These are phyloP conservation scores for Benitochromis conjunctus DNA, from an alignment of 2,113 vertebrate species.

Conservation along the genomic window DNA sequence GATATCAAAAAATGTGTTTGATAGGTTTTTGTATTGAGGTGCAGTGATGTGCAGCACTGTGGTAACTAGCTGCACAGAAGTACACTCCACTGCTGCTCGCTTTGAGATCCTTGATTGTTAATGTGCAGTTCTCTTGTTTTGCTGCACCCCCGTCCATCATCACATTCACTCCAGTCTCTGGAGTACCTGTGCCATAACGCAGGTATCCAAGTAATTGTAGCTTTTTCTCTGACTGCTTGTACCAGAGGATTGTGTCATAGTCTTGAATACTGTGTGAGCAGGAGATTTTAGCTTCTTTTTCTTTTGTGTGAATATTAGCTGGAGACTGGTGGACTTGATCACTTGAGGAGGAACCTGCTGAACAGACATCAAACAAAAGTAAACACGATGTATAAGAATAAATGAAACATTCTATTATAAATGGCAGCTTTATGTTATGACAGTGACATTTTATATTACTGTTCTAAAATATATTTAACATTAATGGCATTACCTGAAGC, in stretches of 20 bases:
- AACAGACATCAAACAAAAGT: background rate
- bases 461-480: background rate
- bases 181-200: accelerated
- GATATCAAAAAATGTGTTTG: background rate
- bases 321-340: slow-evolving; percentile 1
- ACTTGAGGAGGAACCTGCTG: background rate
- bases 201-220: background rate
- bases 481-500: background rate
- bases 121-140: background rate
- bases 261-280: slow-evolving; percentile 11
- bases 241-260: background rate
- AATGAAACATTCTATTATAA: background rate
- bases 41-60: background rate
- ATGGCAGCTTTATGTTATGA: background rate
- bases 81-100: background rate
- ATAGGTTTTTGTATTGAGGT: background rate
- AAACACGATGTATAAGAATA: background rate
- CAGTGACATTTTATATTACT: background rate
- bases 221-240: background rate
- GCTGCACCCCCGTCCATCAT: background rate
- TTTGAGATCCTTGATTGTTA: background rate
- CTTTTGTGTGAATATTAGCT: background rate
- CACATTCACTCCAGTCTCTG: background rate
- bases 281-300: background rate
- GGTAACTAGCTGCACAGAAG: background rate